A percentile compares a stretch with the other conserved stretches of the same genome.
phyloP scores from a whole-genome alignment of 2,113 vertebrate species.

The Anarhynchus alexandrinus region DNA sequence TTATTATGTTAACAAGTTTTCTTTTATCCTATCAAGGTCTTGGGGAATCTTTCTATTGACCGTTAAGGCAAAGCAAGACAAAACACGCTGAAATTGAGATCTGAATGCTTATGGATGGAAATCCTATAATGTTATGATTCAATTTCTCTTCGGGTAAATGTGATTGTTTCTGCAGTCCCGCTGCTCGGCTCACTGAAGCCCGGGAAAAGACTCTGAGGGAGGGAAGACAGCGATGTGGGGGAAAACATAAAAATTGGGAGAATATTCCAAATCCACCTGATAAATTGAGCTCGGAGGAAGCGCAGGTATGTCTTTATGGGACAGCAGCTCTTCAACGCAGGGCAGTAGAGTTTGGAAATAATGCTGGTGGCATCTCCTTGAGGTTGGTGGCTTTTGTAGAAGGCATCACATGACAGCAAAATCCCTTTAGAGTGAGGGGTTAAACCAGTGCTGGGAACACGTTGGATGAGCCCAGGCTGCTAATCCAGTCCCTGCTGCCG shows the following conservation, averaged over 20 bases:
- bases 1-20: constrained; percentile 57
- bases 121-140: constrained; percentile 34
- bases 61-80: constrained; percentile 36
- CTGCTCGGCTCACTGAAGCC: background rate
- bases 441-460: accelerated
- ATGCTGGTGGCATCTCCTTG: background rate
- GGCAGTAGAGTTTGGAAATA: background rate
- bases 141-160: constrained; percentile 39
- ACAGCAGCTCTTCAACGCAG: background rate
- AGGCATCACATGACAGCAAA: background rate
- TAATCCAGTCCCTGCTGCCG: background rate
- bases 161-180: background rate
- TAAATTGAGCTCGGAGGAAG: background rate
- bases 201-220: background rate
- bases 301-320: background rate
- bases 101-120: constrained; percentile 34
- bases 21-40: constrained; percentile 37
- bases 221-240: background rate
- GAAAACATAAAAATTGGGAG: background rate
- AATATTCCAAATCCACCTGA: background rate
- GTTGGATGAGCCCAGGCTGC: background rate
- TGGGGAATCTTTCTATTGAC: constrained; percentile 24
- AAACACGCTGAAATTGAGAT: constrained; percentile 33
- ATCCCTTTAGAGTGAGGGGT: background rate
- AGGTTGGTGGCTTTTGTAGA: background rate